Conservation (phyloP, 2,888 invertebrate species). For the Leptinotarsa juncta region DNA sequence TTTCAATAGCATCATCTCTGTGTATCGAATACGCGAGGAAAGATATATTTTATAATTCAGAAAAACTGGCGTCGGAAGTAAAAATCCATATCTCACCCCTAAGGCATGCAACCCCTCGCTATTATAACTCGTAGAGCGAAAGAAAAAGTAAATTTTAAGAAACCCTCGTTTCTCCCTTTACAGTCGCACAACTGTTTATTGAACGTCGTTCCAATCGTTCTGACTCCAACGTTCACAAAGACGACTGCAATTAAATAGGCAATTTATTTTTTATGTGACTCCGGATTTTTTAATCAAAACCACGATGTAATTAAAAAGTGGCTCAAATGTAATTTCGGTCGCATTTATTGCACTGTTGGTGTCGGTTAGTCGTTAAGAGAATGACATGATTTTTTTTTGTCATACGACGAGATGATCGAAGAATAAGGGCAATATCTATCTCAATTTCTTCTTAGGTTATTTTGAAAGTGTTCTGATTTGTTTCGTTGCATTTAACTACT, state of each 20-base stretch:
- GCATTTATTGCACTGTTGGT: slow-evolving; percentile 52
- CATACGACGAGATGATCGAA: slow-evolving; percentile 15
- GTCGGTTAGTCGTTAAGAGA: slow-evolving; percentile 26
- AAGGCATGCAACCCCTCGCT: slow-evolving; percentile 57
- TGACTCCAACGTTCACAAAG: slow-evolving; percentile 36
- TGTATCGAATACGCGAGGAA: slow-evolving; percentile 46
- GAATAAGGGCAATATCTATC: no score
- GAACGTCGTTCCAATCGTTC: slow-evolving; percentile 47
- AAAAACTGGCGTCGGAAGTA: slow-evolving; percentile 65
- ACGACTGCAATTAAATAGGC: slow-evolving; percentile 64
- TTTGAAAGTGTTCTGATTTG: no score
- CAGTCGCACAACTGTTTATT: slow-evolving; percentile 59
- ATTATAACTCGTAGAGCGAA: slow-evolving; percentile 67
- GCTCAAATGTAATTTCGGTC: slow-evolving; percentile 61
- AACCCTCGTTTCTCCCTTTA: slow-evolving; percentile 61
- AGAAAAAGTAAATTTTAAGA: slow-evolving; percentile 66
- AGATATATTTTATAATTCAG: slow-evolving; percentile 66
- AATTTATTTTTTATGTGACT: slow-evolving; percentile 66
- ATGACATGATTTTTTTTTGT: slow-evolving; percentile 31
- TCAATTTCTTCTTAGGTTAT: no score
- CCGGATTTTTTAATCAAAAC: slow-evolving; percentile 65
- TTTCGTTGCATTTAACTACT: no score
- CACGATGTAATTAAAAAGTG: slow-evolving; percentile 61
- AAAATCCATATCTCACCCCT: slow-evolving; percentile 65
- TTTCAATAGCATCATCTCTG: slow-evolving; percentile 55